Conservation (phyloP, 2,113 vertebrate genomes). For the Pionites leucogaster region DNA sequence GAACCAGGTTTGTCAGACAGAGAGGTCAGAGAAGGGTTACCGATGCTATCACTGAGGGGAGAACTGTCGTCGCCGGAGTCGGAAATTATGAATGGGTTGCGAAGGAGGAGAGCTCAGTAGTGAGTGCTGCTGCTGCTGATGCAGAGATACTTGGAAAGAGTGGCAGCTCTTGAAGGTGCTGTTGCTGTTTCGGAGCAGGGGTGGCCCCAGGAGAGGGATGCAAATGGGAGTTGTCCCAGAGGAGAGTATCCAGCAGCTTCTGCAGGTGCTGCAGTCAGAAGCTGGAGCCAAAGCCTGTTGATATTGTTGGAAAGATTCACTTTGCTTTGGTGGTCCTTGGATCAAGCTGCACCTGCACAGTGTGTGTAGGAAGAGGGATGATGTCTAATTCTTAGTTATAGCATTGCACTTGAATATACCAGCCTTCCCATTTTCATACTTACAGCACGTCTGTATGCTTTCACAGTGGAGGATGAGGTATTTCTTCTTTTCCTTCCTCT, state of each 20-base stretch:
- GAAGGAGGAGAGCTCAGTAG: neutral
- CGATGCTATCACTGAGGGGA: neutral
- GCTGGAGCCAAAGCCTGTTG: neutral
- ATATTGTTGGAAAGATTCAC: neutral
- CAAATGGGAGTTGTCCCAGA: neutral
- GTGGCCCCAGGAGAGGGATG: neutral
- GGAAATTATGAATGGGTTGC: neutral
- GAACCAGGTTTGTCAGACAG: conserved; percentile 20
- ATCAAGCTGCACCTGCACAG: neutral
- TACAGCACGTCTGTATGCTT: neutral
- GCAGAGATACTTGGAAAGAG: neutral
- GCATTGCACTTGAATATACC: neutral
- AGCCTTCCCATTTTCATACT: neutral
- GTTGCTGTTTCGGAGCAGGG: fast-evolving
- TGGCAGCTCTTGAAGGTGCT: neutral
- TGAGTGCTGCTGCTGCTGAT: neutral
- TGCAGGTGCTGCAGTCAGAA: neutral
- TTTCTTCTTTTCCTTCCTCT: neutral
- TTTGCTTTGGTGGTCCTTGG: fast-evolving
- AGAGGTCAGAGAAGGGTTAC: conserved; percentile 54
- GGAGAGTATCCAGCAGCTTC: neutral
- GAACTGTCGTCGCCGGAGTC: neutral
- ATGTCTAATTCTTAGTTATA: neutral
- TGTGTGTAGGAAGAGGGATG: fast-evolving
- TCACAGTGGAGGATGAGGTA: neutral